Evolutionary conservation across 2,797 vertebrate genomes (phyloP), one percentile per base, ranked within the genome.

Genomic region (Aselliscus stoliczkanus): DNA sequence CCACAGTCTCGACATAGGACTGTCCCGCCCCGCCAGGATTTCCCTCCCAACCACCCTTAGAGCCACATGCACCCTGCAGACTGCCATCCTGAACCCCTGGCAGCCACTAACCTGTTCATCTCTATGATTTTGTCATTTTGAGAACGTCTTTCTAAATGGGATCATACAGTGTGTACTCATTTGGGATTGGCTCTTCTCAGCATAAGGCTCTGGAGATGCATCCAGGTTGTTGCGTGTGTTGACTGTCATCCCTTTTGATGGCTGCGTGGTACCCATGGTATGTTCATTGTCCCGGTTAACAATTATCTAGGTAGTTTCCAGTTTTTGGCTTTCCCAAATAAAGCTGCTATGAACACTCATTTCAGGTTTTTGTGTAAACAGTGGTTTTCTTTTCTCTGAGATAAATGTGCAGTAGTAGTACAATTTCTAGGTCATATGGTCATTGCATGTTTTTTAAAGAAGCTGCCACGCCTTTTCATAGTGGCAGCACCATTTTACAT

Each of bases 341-440:
- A 97, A 97, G 96, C 96, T 97, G 96, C 96, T 95, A 13, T 76
- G 73, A 93, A 91, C 79, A 15, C 89, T 88, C 47, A 1, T n/a
- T 58, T n/a, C 10, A 70, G 85, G 70, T 44, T 62, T 87, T 27
- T 21, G 34, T 34, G 75, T 90, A 44, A 37, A 88, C 8, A 15
- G 20, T 23, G 52, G n/a, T 62, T 76, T 67, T 67, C 39, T 93
- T 25, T 37, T 79, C 56, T 42, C 62, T 42, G 62, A 76, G 89
- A 8, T 62, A 42, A 64, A 37, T 34, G n/a, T 42, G 44, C 23
- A 50, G 76, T n/a, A 50, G 76, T n/a, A 54, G 56, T n/a, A 21
- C 60, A n/a, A 1, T 23, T 12, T 21, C 42, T 11, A 17, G 50
- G 34, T 80, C 7, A 11, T 47, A 2, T 21, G 54, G 31, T 60